Evolutionary conservation across 2,888 invertebrate species (phyloP).

Genomic region (Marasmarcha lunaedactyla): DNA sequence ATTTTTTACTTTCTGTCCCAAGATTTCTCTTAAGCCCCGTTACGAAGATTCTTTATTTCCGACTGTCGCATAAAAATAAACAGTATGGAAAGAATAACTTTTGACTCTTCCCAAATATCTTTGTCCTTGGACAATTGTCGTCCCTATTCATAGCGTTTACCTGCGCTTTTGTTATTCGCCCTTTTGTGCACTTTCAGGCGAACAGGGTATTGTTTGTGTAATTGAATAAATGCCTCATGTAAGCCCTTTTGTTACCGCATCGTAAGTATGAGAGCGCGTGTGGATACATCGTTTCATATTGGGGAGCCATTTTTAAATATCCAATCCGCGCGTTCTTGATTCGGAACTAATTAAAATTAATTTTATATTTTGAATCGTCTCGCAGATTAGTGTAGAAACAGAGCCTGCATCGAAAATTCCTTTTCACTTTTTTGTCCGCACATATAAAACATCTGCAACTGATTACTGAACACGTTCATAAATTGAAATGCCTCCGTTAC

Average conservation of each 20-base stretch:
- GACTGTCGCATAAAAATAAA: conserved; percentile 41
- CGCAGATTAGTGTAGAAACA: too few species aligned
- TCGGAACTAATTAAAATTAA: too few species aligned
- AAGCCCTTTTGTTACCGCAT: conserved; percentile 27
- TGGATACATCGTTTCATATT: too few species aligned
- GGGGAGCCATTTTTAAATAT: too few species aligned
- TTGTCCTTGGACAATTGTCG: conserved; percentile 48
- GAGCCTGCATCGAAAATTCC: too few species aligned
- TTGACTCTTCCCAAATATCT: conserved; percentile 57
- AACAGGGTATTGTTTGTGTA: conserved; percentile 55
- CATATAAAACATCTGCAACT: too few species aligned
- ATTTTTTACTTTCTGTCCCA: background rate
- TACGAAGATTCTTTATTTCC: background rate
- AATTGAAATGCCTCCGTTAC: conserved; percentile 22
- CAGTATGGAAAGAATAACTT: conserved; percentile 43
- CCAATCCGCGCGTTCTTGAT: too few species aligned
- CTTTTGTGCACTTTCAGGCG: conserved; percentile 57
- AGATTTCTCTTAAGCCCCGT: background rate
- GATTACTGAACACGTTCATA: too few species aligned
- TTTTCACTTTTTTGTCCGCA: background rate
- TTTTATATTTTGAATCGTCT: too few species aligned
- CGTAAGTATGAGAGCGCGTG: background rate
- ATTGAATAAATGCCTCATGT: conserved; percentile 63
- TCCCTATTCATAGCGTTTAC: conserved; percentile 51
- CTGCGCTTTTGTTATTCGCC: conserved; percentile 39